phyloP scores from a whole-genome alignment of 2,888 invertebrate species.

The Pecten maximus region DNA sequence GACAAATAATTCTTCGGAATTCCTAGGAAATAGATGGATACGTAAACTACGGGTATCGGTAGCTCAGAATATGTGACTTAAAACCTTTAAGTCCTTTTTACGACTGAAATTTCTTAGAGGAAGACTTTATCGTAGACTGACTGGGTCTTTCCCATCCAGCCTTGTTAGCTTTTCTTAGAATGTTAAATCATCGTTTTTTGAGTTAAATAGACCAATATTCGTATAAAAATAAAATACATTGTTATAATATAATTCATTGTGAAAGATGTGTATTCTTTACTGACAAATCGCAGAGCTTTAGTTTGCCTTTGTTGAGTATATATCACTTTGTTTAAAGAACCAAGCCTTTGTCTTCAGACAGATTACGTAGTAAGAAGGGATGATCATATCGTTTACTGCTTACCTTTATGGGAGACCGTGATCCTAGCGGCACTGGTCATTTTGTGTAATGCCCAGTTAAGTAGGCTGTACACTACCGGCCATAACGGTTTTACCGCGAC shows the following conservation, averaged over 20 bases:
- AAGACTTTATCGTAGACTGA: neutral
- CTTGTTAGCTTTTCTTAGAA: neutral
- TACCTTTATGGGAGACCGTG: neutral
- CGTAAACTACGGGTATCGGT: neutral
- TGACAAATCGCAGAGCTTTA: too few relatives aligned
- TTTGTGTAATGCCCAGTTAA: neutral
- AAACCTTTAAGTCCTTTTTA: constrained; percentile 16
- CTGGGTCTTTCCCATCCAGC: neutral
- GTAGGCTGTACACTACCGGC: neutral
- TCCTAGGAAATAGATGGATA: neutral
- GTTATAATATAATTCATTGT: too few relatives aligned
- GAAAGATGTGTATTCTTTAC: too few relatives aligned
- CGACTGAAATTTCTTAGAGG: constrained; percentile 6
- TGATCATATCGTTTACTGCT: neutral
- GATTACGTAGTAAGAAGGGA: too few relatives aligned
- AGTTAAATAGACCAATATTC: too few relatives aligned
- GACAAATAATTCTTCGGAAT: constrained; percentile 24
- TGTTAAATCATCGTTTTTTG: too few relatives aligned
- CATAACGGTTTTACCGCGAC: neutral
- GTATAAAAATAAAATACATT: too few relatives aligned
- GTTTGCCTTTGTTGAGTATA: too few relatives aligned
- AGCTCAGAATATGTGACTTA: constrained; percentile 6
- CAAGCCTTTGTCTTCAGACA: too few relatives aligned
- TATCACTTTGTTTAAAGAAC: too few relatives aligned
- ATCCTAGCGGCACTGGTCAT: neutral